Percentiles rank a stretch among this genome's conserved stretches.
phyloP scores from a whole-genome alignment of 2,113 vertebrate genomes.

The Kryptolebias marmoratus region DNA sequence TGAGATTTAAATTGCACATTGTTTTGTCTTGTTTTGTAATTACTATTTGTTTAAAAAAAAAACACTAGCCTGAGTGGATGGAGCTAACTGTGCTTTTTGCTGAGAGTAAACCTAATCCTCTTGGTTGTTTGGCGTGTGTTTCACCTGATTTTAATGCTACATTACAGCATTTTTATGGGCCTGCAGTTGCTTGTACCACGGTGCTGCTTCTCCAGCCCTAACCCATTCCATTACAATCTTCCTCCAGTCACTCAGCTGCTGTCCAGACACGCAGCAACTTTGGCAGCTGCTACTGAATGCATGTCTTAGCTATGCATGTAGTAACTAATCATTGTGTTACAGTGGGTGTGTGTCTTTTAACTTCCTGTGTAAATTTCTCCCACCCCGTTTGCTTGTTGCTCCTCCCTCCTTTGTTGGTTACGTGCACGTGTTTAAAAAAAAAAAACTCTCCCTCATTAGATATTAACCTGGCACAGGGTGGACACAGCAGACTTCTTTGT shows the following conservation, averaged over 20 bases:
- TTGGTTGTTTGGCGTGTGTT: too few species aligned
- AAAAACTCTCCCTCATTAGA: slow-evolving; percentile 27
- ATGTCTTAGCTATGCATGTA: slow-evolving; percentile 26
- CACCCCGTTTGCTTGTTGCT: slow-evolving; percentile 19
- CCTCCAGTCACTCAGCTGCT: slow-evolving; percentile 65
- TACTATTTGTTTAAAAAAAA: too few species aligned
- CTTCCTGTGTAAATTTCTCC: slow-evolving; percentile 22
- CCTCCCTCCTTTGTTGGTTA: slow-evolving; percentile 56
- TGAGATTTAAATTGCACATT: neutral
- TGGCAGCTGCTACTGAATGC: slow-evolving; percentile 61
- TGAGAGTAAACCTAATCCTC: too few species aligned
- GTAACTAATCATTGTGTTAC: slow-evolving; percentile 30
- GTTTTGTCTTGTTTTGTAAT: neutral
- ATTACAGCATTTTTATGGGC: neutral
- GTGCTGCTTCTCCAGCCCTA: neutral
- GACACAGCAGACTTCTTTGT: slow-evolving; percentile 12
- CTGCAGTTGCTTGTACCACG: neutral
- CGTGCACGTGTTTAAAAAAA: slow-evolving; percentile 9
- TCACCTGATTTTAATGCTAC: neutral
- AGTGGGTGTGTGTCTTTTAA: slow-evolving; percentile 32
- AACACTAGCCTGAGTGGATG: neutral
- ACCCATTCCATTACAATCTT: slow-evolving; percentile 15
- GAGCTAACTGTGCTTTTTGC: too few species aligned
- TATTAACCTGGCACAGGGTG: slow-evolving; percentile 30
- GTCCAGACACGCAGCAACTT: slow-evolving; percentile 70